Percentiles rank a stretch among this genome's conserved stretches.
phyloP scores from a whole-genome alignment of 2,113 vertebrate species.

The Sebastes fasciatus region DNA sequence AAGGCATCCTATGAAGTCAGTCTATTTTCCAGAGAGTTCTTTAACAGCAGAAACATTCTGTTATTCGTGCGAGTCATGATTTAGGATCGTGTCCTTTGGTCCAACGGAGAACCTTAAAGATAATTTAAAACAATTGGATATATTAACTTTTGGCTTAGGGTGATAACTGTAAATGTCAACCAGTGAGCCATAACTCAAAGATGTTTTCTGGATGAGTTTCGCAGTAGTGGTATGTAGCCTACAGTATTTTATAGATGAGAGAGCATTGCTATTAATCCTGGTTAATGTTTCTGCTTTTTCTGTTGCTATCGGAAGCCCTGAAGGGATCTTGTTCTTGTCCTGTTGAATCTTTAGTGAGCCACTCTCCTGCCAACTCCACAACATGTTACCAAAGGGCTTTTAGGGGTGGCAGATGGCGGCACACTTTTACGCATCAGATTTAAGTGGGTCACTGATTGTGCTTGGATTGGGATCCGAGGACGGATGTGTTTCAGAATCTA shows the following conservation, averaged over 20 bases:
- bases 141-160: constrained; percentile 61
- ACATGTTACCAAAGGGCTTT: not conserved
- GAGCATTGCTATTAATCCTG: constrained; percentile 24
- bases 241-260: constrained; percentile 44
- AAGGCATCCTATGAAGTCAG: constrained; percentile 33
- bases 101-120: constrained; percentile 56
- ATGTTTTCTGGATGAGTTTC: constrained; percentile 59
- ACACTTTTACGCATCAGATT: constrained; percentile 26
- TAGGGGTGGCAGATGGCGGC: constrained; percentile 21
- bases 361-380: constrained; percentile 11
- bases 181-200: constrained; percentile 59
- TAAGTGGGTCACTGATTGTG: constrained; percentile 11
- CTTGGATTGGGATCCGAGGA: constrained; percentile 12
- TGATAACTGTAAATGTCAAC: constrained; percentile 54
- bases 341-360: constrained; percentile 4
- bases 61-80: constrained; percentile 52
- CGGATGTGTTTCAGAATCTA: not conserved
- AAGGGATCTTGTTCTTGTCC: constrained; percentile 12
- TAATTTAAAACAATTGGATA: constrained; percentile 75
- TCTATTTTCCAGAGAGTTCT: constrained; percentile 40
- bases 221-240: constrained; percentile 29
- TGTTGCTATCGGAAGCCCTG: not conserved
- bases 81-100: constrained; percentile 50
- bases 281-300: constrained; percentile 1
- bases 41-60: constrained; percentile 37